phyloP scores from a whole-genome alignment of 2,797 vertebrate species.

The Telmatherina bonti region DNA sequence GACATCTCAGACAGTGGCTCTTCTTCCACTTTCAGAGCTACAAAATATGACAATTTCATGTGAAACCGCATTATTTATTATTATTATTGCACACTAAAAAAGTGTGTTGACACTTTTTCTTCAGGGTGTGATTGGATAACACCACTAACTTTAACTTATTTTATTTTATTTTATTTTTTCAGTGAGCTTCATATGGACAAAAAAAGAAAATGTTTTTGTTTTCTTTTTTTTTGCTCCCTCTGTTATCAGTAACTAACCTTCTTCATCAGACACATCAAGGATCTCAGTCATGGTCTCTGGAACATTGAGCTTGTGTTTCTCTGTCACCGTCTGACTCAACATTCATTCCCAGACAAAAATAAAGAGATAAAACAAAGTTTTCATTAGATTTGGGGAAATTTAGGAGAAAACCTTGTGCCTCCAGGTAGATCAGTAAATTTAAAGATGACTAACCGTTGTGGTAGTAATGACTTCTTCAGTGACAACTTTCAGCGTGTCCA shows the following conservation, averaged over 20 bases:
- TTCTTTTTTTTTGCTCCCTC: not conserved
- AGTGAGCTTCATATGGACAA: not conserved
- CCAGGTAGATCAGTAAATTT: not conserved
- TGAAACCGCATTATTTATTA: slow-evolving; percentile 4
- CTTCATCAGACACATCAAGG: slow-evolving; percentile 98
- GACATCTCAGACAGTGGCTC: slow-evolving; percentile 84
- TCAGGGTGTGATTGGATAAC: not conserved
- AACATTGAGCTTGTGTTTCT: slow-evolving; percentile 98
- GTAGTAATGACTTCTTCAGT: slow-evolving; percentile 95
- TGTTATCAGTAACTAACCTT: slow-evolving; percentile 85
- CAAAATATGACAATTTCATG: slow-evolving; percentile 69
- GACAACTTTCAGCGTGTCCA: slow-evolving; percentile 96
- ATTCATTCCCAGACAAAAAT: slow-evolving; percentile 6
- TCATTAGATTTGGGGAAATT: not conserved
- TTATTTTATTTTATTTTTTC: not conserved
- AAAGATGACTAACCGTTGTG: slow-evolving; percentile 87
- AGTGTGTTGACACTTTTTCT: not conserved
- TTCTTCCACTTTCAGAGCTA: slow-evolving; percentile 88
- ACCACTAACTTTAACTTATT: not conserved
- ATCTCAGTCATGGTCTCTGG: slow-evolving; percentile 99
- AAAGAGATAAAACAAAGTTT: slow-evolving; percentile 7
- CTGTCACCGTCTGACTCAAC: slow-evolving; percentile 89
- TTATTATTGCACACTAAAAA: not conserved
- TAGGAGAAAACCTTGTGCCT: not conserved
- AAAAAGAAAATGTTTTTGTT: not conserved